Evolutionary conservation across 1,140 invertebrate genomes (phyloP), one percentile per base, ranked within the genome.

Genomic region (Hormaphis cornu): DNA sequence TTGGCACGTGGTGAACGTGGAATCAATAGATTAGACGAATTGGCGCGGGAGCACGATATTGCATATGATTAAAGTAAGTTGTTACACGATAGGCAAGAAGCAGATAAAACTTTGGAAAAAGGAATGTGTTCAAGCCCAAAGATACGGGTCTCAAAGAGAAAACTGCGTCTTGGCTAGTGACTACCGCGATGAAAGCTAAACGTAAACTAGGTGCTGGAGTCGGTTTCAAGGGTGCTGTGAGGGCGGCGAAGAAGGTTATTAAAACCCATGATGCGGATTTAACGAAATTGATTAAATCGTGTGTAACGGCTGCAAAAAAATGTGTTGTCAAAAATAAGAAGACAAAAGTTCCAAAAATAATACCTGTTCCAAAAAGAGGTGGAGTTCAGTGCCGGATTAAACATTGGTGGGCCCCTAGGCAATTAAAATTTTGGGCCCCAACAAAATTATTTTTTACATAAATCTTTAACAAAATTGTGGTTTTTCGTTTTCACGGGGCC

Each of bases 41-140:
- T 77, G 14, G 80, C 79, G 66, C 78, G 77, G 72, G 53, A 76
- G 18, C 81, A 81, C 71, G 78, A 81, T 75, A 79, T 81, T 54
- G 74, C 74, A 8, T 81, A 81, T 73, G 73, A 73, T 0, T 71
- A 79, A 71, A 73, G 72, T 59, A 75, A 75, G 46, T 73, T 75
- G 78, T 73, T 80, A 66, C 72, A 73, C 22, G 71, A 77, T 44
- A 73, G 79, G 22, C 75, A 79, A 71, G 58, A 72, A 71, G 80
- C 79, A 37, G 79, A 80, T 75, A 72, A 74, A 71, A 33, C 74
- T 69, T 73, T 80, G 59, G 73, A 74, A 30, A 71, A 78, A 79
- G 75, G 75, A 9, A 75, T 69, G 73, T 76, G 71, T 72, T 79
- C 37, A 74, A 75, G 69, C 71, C 78, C n/a, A 77, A 73, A 71